Base-by-base conservation (phyloP, 1,140 invertebrate species). In the Dolichoris vasculosae region DNA sequence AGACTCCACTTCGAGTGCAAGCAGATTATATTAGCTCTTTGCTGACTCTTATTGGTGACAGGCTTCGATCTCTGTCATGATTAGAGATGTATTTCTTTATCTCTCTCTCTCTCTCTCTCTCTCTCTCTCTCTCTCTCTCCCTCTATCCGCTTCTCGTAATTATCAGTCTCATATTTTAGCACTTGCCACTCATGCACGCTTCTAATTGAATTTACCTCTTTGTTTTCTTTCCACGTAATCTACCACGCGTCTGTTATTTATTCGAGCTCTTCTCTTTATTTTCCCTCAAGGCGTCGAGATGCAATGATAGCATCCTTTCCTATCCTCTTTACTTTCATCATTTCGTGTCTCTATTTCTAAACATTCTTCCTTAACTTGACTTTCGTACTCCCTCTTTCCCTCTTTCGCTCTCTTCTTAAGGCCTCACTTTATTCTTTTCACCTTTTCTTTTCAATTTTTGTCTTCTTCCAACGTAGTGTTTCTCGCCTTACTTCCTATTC, bases 11-110 rank as follows among this genome's bases (percentile, higher is more conserved):
- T 67, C 26, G 9, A 67, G 20, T 26, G 0, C 83, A 76, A 86
- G 86, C 87, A 87, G 88, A 89, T 90, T 90, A 90, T 87, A 89
- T 88, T 88, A 89, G 89, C 89, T 90, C 87, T 88, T 89, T 89
- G 87, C 88, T 88, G 64, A 81, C 63, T 82, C 71, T 83, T 77
- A 73, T 64, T 38, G 30, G 40, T 83, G 82, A 77, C 73, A 83
- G 82, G 35, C 17, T 75, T 55, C 64, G 7, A 30, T n/a, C 43
- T 46, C 43, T 46, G 48, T 2, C 20, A 13, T 17, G 15, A 51
- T 15, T 17, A 51, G 20, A 51, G 48, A 51, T 51, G 48, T 17
- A 51, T 17, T 17, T 51, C 48, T 9, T n/a, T n/a, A n/a, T n/a
- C 15, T 20, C 38, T 73, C 8, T 20, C 20, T 73, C n/a, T 30